phyloP scores from a whole-genome alignment of 2,113 vertebrate genomes.

The Harpagus bidentatus region DNA sequence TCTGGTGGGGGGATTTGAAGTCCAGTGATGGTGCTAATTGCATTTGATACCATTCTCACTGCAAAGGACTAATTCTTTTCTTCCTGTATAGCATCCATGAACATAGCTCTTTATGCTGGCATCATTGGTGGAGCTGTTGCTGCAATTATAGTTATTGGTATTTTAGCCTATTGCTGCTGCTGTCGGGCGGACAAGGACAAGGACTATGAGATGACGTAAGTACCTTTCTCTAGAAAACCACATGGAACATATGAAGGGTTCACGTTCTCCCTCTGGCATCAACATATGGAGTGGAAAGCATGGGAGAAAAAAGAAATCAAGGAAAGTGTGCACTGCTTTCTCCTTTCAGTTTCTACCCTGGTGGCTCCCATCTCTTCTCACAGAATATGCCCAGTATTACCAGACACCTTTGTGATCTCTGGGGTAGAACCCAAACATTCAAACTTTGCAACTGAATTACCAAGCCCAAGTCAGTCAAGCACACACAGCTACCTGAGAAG shows the following conservation, averaged over 20 bases:
- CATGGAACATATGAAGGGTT: not conserved
- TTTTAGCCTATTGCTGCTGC: conserved; percentile 82
- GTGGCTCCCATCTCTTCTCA: not conserved
- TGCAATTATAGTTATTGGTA: conserved; percentile 70
- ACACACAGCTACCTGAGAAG: not conserved
- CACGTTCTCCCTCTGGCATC: not conserved
- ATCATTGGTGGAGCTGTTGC: conserved; percentile 76
- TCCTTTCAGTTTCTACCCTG: not conserved
- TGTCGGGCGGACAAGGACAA: conserved; percentile 25
- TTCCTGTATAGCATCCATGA: conserved; percentile 79
- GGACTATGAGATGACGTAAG: conserved; percentile 68
- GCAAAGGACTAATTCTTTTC: not conserved
- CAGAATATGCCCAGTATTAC: not conserved
- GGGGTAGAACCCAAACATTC: not conserved
- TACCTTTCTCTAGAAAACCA: not conserved
- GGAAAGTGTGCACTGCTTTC: not conserved
- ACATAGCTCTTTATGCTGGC: conserved; percentile 76
- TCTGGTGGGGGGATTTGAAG: not conserved
- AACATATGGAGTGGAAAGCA: not conserved
- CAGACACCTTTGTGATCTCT: not conserved
- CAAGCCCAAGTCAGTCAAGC: not conserved
- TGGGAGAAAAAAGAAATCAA: not conserved
- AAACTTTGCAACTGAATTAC: not conserved
- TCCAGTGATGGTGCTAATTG: not conserved
- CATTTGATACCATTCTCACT: not conserved